Evolutionary conservation across 2,797 vertebrate genomes (phyloP).

Genomic region (Geotrypetes seraphini): DNA sequence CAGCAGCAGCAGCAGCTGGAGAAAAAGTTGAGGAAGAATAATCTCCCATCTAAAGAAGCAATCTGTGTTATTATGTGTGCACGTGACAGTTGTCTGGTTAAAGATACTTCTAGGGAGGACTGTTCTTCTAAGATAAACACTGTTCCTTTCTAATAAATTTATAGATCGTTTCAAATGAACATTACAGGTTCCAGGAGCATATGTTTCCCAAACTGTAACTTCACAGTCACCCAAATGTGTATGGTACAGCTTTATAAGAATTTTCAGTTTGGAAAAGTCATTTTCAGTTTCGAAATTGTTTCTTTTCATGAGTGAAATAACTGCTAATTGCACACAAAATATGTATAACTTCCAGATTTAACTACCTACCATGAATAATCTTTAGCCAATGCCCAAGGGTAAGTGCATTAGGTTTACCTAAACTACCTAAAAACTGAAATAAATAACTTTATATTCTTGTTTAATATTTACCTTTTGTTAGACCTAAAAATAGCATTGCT

Average conservation of each 20-base stretch:
- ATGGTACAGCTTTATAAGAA: no score
- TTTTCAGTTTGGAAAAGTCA: no score
- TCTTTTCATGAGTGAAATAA: no score
- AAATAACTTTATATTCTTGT: not conserved
- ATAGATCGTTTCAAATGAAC: no score
- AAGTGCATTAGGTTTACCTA: slow-evolving; percentile 41
- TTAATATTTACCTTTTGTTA: not conserved
- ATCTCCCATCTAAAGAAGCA: slow-evolving; percentile 3
- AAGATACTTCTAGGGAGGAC: slow-evolving; percentile 21
- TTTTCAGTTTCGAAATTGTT: no score
- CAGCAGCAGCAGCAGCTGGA: slow-evolving; percentile 28
- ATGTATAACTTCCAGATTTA: slow-evolving; percentile 20
- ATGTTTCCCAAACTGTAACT: no score
- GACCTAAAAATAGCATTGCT: no score
- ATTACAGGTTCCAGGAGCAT: no score
- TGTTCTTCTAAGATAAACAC: no score
- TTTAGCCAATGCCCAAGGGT: slow-evolving; percentile 12
- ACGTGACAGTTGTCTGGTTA: slow-evolving; percentile 35
- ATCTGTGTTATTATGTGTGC: slow-evolving; percentile 28
- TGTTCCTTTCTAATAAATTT: no score
- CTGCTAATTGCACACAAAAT: slow-evolving; percentile 33
- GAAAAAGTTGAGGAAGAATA: slow-evolving; percentile 45
- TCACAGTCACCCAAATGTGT: no score
- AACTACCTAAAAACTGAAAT: slow-evolving; percentile 8
- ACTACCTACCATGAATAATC: slow-evolving; percentile 43